A percentile compares a stretch with the other conserved stretches of the same genome.
phyloP scores from a whole-genome alignment of 2,888 invertebrate species.

The Stenotaenia linearis region DNA sequence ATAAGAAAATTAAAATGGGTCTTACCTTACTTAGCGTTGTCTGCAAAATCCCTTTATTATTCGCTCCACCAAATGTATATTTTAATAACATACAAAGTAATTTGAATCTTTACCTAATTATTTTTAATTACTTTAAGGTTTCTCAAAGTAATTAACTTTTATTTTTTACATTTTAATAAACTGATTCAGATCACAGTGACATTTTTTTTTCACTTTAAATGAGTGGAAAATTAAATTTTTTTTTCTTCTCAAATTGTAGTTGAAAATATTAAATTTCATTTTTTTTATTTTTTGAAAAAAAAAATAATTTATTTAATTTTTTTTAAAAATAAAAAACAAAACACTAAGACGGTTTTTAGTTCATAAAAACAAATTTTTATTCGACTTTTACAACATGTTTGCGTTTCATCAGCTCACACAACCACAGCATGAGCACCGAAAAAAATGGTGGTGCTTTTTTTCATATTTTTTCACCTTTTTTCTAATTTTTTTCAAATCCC shows the following conservation, averaged over 20 bases:
- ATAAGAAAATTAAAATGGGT: neutral
- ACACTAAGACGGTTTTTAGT: neutral
- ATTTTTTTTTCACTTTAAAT: neutral
- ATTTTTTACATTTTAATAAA: neutral
- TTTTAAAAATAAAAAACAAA: neutral
- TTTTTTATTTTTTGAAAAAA: too few relatives aligned
- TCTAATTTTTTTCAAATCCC: too few relatives aligned
- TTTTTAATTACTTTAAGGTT: neutral
- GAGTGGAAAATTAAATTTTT: neutral
- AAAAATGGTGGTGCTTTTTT: neutral
- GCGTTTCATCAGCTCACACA: neutral
- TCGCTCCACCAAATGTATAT: neutral
- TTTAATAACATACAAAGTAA: neutral
- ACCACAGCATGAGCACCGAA: neutral
- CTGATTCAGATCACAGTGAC: neutral
- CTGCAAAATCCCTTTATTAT: neutral
- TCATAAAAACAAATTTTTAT: slow-evolving; percentile 30
- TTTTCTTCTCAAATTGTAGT: neutral
- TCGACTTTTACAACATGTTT: slow-evolving; percentile 11
- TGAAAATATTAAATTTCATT: neutral
- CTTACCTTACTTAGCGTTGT: neutral
- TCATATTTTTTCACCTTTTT: neutral
- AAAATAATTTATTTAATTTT: too few relatives aligned
- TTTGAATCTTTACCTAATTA: slow-evolving; percentile 4
- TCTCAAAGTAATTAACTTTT: neutral